Base-by-base conservation (phyloP, 2,797 vertebrate species). In the Parauchenoglanis ngamensis region DNA sequence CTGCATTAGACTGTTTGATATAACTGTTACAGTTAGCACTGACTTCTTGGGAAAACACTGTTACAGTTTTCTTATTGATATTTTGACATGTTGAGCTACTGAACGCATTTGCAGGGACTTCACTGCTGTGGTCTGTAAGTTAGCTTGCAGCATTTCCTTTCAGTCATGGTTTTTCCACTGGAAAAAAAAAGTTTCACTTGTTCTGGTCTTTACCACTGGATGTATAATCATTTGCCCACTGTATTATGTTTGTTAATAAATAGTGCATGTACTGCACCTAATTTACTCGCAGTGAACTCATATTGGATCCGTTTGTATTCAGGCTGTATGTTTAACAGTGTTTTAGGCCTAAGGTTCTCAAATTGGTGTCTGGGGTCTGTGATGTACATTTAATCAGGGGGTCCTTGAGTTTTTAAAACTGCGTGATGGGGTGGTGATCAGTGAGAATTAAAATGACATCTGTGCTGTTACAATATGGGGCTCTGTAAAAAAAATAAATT, bases 211-310 rank as follows among this genome's bases (percentile, higher is more conserved):
- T 67, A 56, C 85, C 63, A 85, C 81, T 82, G 88, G 87, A 85
- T 19, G 49, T 88, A 82, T 85, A 83, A 72, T 81, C 7, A 6
- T 28, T 83, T 87, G 78, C 88, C 78, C 56, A 76, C 57, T 85
- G 72, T 83, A 85, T 89, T 87, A 10, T 89, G 40, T 82, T 54
- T 86, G 65, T 86, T 70, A 89, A 88, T 88, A 87, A 89, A 89
- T 68, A 4, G 19, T 68, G 68, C 59, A 67, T 83, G 46, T 79
- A 85, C 23, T 77, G 23, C 82, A 85, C 86, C 31, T 65, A 76
- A 87, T 12, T 21, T 75, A 25, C 35, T 17, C 8, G 15, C 49
- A n/a, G 49, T 57, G n/a, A 56, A 7, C 5, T 63, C 25, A 2
- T 7, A 11, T 65, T 82, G n/a, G 4, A 44, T 65, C 7, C 1